These are phyloP conservation scores for Oxyruncus cristatus DNA, from an alignment of 2,113 vertebrate genomes.

Conservation along the genomic window DNA sequence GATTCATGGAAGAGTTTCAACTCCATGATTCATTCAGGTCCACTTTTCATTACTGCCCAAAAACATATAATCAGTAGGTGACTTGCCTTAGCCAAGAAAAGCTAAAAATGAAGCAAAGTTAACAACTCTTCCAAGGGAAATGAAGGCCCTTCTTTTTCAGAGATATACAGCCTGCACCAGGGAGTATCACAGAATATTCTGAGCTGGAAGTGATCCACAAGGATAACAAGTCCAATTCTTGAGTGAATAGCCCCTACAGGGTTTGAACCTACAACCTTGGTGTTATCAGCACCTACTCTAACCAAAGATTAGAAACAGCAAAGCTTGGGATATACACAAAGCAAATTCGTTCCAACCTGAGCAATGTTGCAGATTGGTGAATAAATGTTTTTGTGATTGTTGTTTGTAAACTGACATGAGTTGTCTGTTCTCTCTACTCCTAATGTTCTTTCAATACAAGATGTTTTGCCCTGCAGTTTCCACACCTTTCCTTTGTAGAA, in stretches of 20 bases:
- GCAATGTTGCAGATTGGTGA: neutral
- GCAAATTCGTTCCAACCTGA: neutral
- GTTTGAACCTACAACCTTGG: neutral
- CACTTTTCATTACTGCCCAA: neutral
- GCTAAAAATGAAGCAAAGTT: neutral
- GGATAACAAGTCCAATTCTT: neutral
- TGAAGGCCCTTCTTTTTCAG: neutral
- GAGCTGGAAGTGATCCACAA: neutral
- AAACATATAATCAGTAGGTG: neutral
- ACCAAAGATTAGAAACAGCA: neutral
- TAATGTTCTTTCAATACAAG: neutral
- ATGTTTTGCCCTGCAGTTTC: neutral
- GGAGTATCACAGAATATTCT: neutral
- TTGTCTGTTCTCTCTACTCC: neutral
- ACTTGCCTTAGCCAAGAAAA: neutral
- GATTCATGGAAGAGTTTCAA: conserved; percentile 29
- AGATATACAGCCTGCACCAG: neutral
- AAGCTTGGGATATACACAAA: neutral
- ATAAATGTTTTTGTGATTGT: neutral
- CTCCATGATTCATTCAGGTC: conserved; percentile 33
- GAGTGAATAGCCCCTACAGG: neutral
- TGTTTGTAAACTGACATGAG: neutral
- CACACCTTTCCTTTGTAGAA: neutral
- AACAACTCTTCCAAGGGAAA: neutral
- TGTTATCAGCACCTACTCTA: neutral